These are phyloP conservation scores for Drosophila sechellia DNA, from an alignment of 1,140 invertebrate genomes.

Conservation along the genomic window DNA sequence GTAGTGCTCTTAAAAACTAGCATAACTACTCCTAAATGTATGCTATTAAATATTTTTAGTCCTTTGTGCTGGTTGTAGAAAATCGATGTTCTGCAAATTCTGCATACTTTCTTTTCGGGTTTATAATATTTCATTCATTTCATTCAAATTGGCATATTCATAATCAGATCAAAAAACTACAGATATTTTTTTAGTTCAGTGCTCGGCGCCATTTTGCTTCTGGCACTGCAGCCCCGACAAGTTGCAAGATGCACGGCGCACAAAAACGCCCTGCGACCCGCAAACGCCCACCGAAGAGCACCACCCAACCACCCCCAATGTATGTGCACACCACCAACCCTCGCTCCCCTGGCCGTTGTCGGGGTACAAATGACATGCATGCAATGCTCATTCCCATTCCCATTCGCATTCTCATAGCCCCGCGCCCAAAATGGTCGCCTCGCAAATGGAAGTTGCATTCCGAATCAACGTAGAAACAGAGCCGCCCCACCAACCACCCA, in stretches of 20 bases:
- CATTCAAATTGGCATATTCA: neutral
- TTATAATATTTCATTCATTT: no score
- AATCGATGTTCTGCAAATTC: no score
- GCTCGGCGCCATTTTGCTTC: conserved; percentile 70
- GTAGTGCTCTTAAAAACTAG: no score
- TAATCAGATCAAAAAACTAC: no score
- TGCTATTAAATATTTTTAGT: no score
- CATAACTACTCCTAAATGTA: no score
- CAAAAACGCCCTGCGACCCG: conserved; percentile 28
- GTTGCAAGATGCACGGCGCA: conserved; percentile 52
- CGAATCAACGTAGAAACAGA: conserved; percentile 16
- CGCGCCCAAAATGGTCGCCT: conserved; percentile 71
- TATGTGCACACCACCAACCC: neutral
- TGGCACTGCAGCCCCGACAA: conserved; percentile 47
- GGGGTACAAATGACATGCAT: conserved; percentile 80
- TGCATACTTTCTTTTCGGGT: no score
- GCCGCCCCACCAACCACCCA: neutral
- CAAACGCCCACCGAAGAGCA: neutral
- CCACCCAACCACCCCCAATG: neutral
- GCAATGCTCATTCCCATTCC: conserved; percentile 55
- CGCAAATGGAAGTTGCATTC: conserved; percentile 72
- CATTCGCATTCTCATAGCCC: conserved; percentile 27
- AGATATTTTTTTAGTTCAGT: conserved; percentile 1
- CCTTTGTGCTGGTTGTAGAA: no score
- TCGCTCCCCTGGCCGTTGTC: conserved; percentile 23